Conservation (phyloP, 1,140 invertebrate genomes). For the Drosophila ananassae region DNA sequence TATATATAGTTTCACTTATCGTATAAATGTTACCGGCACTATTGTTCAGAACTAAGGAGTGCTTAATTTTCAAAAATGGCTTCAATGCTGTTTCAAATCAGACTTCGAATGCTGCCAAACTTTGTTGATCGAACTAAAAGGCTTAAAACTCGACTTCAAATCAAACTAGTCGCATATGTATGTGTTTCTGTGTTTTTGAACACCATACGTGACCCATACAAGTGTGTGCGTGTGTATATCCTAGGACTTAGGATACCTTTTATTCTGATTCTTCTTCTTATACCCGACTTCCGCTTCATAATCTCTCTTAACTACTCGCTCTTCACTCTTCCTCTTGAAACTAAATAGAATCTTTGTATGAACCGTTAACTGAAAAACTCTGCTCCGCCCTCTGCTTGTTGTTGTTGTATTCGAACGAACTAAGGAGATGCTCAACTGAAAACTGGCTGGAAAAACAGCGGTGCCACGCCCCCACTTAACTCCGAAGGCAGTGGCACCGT, state of each 20-base stretch:
- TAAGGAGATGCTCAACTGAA: conserved; percentile 61
- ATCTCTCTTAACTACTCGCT: conserved; percentile 1
- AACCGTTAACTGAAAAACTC: conserved; percentile 62
- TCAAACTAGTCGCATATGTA: conserved; percentile 23
- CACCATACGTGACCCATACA: conserved; percentile 16
- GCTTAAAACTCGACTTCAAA: conserved; percentile 34
- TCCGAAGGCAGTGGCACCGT: conserved; percentile 28
- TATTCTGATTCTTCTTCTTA: conserved; percentile 22
- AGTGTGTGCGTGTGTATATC: conserved; percentile 29
- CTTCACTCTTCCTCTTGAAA: conserved; percentile 26
- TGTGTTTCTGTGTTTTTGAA: not conserved
- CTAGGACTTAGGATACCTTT: conserved; percentile 20
- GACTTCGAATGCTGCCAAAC: conserved; percentile 50
- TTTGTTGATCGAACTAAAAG: conserved; percentile 50
- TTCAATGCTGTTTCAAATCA: conserved; percentile 27
- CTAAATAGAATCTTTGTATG: conserved; percentile 76
- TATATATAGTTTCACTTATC: conserved; percentile 67
- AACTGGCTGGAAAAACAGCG: conserved; percentile 69
- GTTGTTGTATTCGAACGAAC: conserved; percentile 67
- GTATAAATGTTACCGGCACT: conserved; percentile 78
- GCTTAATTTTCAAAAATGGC: conserved; percentile 33
- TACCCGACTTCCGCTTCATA: conserved; percentile 21
- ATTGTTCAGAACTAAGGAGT: conserved; percentile 72
- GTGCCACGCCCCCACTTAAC: conserved; percentile 27
- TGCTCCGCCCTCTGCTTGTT: conserved; percentile 41